phyloP scores from a whole-genome alignment of 2,113 vertebrate genomes.

The Myiopsitta monachus region DNA sequence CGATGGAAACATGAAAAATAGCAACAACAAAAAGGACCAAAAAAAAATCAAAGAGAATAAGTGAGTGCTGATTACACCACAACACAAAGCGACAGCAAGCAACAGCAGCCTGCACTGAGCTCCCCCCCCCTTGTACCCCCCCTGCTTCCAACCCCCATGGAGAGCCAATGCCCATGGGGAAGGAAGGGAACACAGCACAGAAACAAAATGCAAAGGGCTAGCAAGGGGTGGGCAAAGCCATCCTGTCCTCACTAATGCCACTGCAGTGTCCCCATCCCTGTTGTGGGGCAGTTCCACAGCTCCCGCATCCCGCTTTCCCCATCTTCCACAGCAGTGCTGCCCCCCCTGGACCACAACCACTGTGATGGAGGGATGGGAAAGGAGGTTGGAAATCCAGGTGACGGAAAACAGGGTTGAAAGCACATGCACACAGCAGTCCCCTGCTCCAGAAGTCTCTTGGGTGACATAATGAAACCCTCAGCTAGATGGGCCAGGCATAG shows the following conservation, averaged over 20 bases:
- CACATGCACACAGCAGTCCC: rapidly evolving
- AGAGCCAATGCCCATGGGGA: background rate
- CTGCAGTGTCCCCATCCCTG: rapidly evolving
- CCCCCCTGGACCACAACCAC: rapidly evolving
- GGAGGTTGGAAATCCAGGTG: background rate
- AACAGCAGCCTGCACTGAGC: background rate
- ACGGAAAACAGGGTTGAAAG: background rate
- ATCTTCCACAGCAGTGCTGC: rapidly evolving
- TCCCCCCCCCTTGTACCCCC: background rate
- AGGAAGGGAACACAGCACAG: background rate
- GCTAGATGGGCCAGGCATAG: background rate
- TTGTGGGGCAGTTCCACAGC: background rate
- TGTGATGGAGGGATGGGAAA: background rate
- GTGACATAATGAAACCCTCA: rapidly evolving
- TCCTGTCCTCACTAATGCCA: background rate
- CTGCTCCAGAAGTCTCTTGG: background rate
- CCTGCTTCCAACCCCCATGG: background rate
- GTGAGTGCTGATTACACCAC: background rate
- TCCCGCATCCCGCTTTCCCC: rapidly evolving
- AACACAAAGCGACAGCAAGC: background rate
- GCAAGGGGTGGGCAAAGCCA: background rate
- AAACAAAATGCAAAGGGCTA: rapidly evolving
- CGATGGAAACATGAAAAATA: conserved; percentile 21
- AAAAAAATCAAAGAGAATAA: conserved; percentile 56
- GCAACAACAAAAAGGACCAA: background rate